Percentiles rank a stretch among this genome's conserved stretches.
Conservation (phyloP, 1,140 invertebrate genomes). For the Drusus annulatus region DNA sequence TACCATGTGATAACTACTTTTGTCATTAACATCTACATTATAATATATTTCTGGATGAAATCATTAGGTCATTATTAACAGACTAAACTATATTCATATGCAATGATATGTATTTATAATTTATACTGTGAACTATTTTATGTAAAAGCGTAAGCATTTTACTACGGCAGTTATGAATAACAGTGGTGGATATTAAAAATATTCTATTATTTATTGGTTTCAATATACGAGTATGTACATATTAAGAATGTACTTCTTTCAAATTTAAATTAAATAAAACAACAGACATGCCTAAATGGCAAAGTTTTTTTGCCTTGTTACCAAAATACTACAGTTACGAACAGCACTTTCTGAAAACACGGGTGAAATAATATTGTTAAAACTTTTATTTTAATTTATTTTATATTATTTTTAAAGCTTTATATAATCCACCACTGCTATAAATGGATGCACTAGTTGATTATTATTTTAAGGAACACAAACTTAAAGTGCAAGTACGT, state of each 20-base stretch:
- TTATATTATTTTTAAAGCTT: not conserved
- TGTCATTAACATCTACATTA: too few relatives aligned
- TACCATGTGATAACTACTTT: too few relatives aligned
- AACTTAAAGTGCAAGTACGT: conserved; percentile 41
- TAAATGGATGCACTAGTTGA: conserved; percentile 9
- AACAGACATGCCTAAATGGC: too few relatives aligned
- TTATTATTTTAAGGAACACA: conserved; percentile 20
- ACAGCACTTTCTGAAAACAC: too few relatives aligned
- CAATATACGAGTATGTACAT: too few relatives aligned
- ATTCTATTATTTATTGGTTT: too few relatives aligned
- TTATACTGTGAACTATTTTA: not conserved
- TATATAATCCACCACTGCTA: not conserved
- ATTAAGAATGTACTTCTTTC: too few relatives aligned
- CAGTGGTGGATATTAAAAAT: not conserved
- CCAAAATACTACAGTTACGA: too few relatives aligned
- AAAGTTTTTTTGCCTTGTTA: too few relatives aligned
- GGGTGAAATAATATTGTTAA: not conserved
- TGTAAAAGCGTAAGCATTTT: not conserved
- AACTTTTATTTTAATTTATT: not conserved
- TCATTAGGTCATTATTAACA: too few relatives aligned
- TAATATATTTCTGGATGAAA: too few relatives aligned
- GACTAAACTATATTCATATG: not conserved
- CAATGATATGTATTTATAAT: not conserved
- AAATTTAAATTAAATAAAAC: too few relatives aligned
- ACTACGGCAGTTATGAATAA: not conserved